phyloP scores from a whole-genome alignment of 2,113 vertebrate genomes.

The Isurus oxyrinchus region DNA sequence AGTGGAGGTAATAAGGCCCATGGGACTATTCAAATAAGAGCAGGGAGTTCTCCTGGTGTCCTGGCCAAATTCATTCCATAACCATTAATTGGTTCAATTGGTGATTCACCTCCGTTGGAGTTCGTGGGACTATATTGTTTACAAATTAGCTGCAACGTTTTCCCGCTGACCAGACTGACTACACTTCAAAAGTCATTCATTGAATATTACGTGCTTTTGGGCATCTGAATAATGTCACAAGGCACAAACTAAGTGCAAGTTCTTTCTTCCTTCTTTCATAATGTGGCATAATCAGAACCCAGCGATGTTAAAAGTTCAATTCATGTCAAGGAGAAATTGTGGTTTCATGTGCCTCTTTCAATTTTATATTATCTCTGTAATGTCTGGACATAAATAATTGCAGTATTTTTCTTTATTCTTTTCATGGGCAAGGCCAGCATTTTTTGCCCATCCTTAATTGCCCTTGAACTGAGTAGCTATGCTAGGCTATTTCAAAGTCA shows the following conservation, averaged over 20 bases:
- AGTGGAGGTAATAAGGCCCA: not conserved
- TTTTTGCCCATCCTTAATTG: too few relatives aligned
- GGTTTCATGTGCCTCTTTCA: not conserved
- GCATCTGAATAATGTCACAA: too few relatives aligned
- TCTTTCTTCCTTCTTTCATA: not conserved
- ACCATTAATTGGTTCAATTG: too few relatives aligned
- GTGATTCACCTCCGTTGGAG: not conserved
- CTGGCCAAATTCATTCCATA: not conserved
- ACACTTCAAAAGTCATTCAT: not conserved
- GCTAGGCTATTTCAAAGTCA: too few relatives aligned
- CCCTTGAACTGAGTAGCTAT: too few relatives aligned
- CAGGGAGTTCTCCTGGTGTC: not conserved
- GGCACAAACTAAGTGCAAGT: too few relatives aligned
- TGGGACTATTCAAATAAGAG: not conserved
- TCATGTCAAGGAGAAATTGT: not conserved
- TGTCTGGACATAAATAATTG: not conserved
- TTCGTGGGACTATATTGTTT: not conserved
- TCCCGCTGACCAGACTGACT: not conserved
- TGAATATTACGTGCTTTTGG: too few relatives aligned
- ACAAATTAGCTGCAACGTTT: not conserved
- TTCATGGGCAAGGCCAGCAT: too few relatives aligned
- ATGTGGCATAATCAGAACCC: not conserved
- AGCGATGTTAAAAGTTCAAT: not conserved
- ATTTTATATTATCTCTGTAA: not conserved
- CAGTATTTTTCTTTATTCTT: too few relatives aligned